A percentile compares a stretch with the other conserved stretches of the same genome.
Evolutionary conservation across 2,888 invertebrate species (phyloP).

Genomic region (Linnaemya tessellans): DNA sequence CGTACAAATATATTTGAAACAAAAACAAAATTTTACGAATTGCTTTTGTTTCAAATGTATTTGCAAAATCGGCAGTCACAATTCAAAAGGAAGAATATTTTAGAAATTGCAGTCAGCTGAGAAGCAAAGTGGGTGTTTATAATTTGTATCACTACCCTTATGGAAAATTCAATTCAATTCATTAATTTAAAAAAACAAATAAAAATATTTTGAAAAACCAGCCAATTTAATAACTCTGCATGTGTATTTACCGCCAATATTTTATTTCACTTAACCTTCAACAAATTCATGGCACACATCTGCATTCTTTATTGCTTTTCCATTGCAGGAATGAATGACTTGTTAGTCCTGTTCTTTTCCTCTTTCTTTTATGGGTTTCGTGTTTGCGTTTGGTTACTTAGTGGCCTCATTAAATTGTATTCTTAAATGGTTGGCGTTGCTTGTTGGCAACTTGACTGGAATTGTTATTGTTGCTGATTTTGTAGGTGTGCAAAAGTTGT

Average conservation of each 20-base stretch:
- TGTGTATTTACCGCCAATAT: neutral
- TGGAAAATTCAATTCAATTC: too few species aligned
- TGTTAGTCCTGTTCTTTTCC: neutral
- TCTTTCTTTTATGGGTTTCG: neutral
- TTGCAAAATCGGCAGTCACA: too few species aligned
- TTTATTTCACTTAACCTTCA: neutral
- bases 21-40: too few species aligned
- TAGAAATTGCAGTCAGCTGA: too few species aligned
- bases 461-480: constrained; percentile 17
- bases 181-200: too few species aligned
- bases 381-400: constrained; percentile 34
- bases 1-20: too few species aligned
- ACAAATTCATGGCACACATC: neutral
- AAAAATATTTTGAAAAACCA: neutral
- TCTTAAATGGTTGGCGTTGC: constrained; percentile 23
- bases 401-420: constrained; percentile 46
- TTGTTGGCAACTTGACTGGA: constrained; percentile 21
- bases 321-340: neutral
- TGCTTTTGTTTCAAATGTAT: too few species aligned
- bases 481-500: constrained; percentile 41
- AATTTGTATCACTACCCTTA: too few species aligned
- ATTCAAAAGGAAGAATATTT: too few species aligned
- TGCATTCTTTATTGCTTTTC: neutral
- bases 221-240: neutral
- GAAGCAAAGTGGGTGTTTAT: too few species aligned